Base-by-base conservation (phyloP, 2,797 vertebrate species). In the Lacerta agilis region DNA sequence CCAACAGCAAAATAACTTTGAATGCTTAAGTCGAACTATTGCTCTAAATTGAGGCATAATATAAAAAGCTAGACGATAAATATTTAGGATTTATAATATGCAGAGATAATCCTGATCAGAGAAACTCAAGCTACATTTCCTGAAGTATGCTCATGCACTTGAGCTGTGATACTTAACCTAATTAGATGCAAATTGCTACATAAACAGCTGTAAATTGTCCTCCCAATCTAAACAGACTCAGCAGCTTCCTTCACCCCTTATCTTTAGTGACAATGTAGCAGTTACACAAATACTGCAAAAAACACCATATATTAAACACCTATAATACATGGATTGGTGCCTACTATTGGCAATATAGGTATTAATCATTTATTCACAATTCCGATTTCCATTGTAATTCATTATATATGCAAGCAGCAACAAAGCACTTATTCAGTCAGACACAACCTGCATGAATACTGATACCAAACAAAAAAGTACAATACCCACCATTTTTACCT, bases 401-500 rank as follows among this genome's bases (percentile, higher is more conserved):
- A 82, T 88, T 92, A 92, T 33, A 86, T 33, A 92, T 92, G 78
- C 67, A 89, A 72, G 83, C 18, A 92, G 82, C 0, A 3, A 89
- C 73, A 96, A 94, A 92, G 58, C 58, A 0, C 91, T 89, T 92
- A 85, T 90, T 95, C 64, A 93, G 79, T 25, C 89, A 95, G 92
- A 66, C 69, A 41, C 79, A 71, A 82, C 69, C 86, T 77, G 80
- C 66, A 82, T 92, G 88, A 29, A 85, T 10, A 83, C 75, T 64
- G 90, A 95, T 94, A 96, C 15, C 93, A 92, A 93, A 92, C 87
- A 82, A 10, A 89, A 9, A 43, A 67, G 80, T 0, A 92, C 83
- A 93, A 85, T 10, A 77, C 61, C 90, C 67, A 69, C 55, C 81
- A 83, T 5, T 49, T 66, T 80, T 33, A 77, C 1, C 33, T 41